Conservation (phyloP, 1,140 invertebrate genomes). For the Drosophila auraria region DNA sequence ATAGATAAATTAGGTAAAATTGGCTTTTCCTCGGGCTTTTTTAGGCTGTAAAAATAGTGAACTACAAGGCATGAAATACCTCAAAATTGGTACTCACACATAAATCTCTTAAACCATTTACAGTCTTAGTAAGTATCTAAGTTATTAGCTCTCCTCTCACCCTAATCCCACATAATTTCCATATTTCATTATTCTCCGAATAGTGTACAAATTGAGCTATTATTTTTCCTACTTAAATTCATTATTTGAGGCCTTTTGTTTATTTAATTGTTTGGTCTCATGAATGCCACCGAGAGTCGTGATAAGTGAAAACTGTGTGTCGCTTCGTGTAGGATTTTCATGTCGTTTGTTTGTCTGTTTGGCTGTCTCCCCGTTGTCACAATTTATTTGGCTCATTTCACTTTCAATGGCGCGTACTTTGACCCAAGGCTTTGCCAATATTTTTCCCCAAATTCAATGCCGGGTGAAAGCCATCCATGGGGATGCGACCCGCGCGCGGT, state of each 20-base stretch:
- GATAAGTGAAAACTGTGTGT: constrained; percentile 54
- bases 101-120: too few relatives aligned
- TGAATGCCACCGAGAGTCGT: constrained; percentile 33
- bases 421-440: constrained; percentile 63
- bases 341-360: constrained; percentile 24
- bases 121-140: too few relatives aligned
- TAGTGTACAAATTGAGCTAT: constrained; percentile 57
- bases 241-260: constrained; percentile 22
- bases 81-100: neutral
- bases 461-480: constrained; percentile 54
- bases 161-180: constrained; percentile 8
- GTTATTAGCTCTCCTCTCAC: neutral
- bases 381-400: constrained; percentile 52
- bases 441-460: constrained; percentile 56
- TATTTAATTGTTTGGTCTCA: constrained; percentile 17
- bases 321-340: constrained; percentile 37
- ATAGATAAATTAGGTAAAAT: neutral
- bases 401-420: constrained; percentile 73
- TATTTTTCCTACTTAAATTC: constrained; percentile 43
- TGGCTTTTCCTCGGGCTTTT: too few relatives aligned
- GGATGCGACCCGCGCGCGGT: constrained; percentile 24
- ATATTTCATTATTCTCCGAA: constrained; percentile 11
- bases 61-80: neutral
- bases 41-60: neutral
- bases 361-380: constrained; percentile 30